These are phyloP conservation scores for Protobothrops flavoviridis DNA, from an alignment of 2,113 vertebrate species.

Conservation along the genomic window DNA sequence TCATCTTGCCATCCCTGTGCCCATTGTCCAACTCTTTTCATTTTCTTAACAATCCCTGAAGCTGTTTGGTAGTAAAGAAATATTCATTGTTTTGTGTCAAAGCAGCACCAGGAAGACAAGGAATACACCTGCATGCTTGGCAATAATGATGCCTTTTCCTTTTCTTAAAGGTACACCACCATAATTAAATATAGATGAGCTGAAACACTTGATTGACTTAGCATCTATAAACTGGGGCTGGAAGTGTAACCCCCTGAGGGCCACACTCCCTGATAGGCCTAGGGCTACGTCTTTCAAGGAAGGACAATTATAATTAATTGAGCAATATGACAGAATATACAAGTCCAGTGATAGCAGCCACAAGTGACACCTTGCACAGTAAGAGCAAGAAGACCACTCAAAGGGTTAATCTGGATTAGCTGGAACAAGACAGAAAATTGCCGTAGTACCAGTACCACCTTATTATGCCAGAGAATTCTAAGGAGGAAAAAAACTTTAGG, in stretches of 20 bases:
- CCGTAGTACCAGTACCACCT: slow-evolving; percentile 62
- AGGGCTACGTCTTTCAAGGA: slow-evolving; percentile 65
- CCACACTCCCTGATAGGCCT: slow-evolving; percentile 60
- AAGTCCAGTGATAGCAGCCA: slow-evolving; percentile 44
- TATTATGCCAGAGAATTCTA: slow-evolving; percentile 25
- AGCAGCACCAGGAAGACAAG: slow-evolving; percentile 27
- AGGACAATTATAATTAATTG: slow-evolving; percentile 72
- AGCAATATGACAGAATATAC: slow-evolving; percentile 66
- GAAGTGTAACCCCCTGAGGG: slow-evolving; percentile 67
- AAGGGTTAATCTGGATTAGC: slow-evolving; percentile 65
- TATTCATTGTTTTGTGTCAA: background rate
- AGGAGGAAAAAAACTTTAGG: background rate
- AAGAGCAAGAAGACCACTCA: slow-evolving; percentile 54
- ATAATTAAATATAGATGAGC: slow-evolving; percentile 71
- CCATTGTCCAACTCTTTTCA: background rate
- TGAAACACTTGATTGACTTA: slow-evolving; percentile 63
- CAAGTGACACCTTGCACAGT: slow-evolving; percentile 49
- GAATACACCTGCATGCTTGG: slow-evolving; percentile 42
- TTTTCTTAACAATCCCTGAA: background rate
- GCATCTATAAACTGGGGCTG: slow-evolving; percentile 57
- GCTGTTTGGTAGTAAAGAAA: background rate
- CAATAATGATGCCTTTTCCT: slow-evolving; percentile 32
- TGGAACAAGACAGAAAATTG: slow-evolving; percentile 67
- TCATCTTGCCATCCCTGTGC: background rate
- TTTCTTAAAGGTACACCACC: slow-evolving; percentile 22